Evolutionary conservation across 2,113 vertebrate species (phyloP), one percentile per base, ranked within the genome.

Genomic region (Leiothrix lutea): DNA sequence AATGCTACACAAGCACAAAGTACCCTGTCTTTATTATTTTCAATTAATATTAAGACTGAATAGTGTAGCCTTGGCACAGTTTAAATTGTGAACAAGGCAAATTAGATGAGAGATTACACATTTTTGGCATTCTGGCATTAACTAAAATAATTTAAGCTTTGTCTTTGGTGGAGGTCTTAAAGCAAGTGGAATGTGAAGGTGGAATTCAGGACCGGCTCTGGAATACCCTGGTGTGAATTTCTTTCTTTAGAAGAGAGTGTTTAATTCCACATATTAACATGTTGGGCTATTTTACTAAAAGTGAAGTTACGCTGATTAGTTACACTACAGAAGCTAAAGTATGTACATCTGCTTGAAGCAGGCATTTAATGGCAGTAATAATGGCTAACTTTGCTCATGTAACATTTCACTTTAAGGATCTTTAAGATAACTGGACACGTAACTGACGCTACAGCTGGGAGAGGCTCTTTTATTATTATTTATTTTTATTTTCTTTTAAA

Each of bases 231-330:
- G 95, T 95, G 95, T 93, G 95, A 96, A 81, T 95, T 97, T 95
- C 95, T 95, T 94, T 86, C 95, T 96, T 97, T 95, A 94, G 94
- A 97, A 94, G 88, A 95, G 86, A 87, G 95, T 51, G 71, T 69
- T 95, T 97, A 96, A 97, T 97, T 97, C 96, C 88, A 96, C 95
- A 91, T 97, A 94, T 97, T 97, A 97, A 96, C 97, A 96, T 94
- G 90, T 96, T 94, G 95, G 89, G 67, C 90, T 95, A 95, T 89
- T 87, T 97, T 95, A 92, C 90, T 93, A 67, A 73, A 97, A 97
- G 97, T 94, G 88, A 89, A 96, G 97, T 97, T 97, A 97, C 91
- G 96, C 93, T 79, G 93, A 97, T 98, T 97, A 97, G 96, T 97
- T 97, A 94, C 97, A 97, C 95, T 62, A 92, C 90, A 97, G 94